These are phyloP conservation scores for Acleris cristana DNA, from an alignment of 2,888 invertebrate genomes.

Conservation along the genomic window DNA sequence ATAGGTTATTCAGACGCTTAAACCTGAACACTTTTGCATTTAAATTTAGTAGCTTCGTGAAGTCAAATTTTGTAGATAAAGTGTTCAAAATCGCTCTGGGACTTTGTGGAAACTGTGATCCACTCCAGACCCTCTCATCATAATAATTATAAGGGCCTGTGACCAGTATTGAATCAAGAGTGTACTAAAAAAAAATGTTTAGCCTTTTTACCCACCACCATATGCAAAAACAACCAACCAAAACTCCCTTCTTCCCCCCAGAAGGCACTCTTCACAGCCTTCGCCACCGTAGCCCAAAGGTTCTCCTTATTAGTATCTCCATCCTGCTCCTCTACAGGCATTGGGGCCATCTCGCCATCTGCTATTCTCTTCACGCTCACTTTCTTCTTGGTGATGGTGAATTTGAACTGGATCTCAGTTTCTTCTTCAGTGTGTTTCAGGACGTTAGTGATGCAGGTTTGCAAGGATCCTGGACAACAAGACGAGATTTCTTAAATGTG, in stretches of 20 bases:
- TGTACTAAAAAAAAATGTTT: too few species aligned
- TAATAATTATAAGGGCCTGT: too few species aligned
- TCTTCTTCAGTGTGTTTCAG: constrained; percentile 68
- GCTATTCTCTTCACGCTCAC: constrained; percentile 65
- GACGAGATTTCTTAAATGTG: too few species aligned
- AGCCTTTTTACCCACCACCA: constrained; percentile 4
- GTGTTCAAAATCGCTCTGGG: too few species aligned
- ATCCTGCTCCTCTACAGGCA: constrained; percentile 48
- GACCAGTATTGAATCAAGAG: too few species aligned
- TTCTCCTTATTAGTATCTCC: constrained; percentile 65
- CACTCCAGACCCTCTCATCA: too few species aligned
- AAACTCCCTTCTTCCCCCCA: constrained; percentile 63
- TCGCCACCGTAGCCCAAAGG: constrained; percentile 74
- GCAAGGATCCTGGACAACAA: constrained; percentile 61
- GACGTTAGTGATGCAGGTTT: constrained; percentile 68
- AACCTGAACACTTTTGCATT: too few species aligned
- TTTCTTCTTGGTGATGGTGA: constrained; percentile 73
- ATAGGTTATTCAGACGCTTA: too few species aligned
- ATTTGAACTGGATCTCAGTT: constrained; percentile 79
- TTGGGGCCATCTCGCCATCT: constrained; percentile 47
- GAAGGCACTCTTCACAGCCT: constrained; percentile 74
- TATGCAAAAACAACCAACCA: constrained; percentile 52
- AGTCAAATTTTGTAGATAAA: too few species aligned
- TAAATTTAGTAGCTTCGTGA: too few species aligned
- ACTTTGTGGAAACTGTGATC: too few species aligned